Base-by-base conservation (phyloP, 2,888 invertebrate genomes). In the Hydriomena furcata region DNA sequence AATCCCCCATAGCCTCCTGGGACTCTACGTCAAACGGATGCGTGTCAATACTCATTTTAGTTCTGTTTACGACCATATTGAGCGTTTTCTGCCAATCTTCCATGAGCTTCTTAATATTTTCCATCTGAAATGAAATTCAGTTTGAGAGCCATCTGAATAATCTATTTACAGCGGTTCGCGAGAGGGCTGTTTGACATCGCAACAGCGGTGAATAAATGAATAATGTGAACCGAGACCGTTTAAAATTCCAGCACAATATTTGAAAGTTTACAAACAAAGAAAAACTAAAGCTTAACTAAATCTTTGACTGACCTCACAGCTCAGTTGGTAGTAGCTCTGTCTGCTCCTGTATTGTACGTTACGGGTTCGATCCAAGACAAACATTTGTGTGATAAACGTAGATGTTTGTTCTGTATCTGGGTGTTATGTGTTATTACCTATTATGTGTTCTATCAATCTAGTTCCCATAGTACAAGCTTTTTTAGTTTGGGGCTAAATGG, bases 21-120 rank as follows among this genome's bases (percentile, higher is more conserved):
- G 84, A 80, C 11, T 74, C 73, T n/a, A 75, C 61, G 51, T 82
- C 82, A 2, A 78, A 60, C 5, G 72, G 70, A 17, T 71, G 74
- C 24, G 74, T 42, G 42, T 82, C 82, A 28, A 70, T 68, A 49
- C 71, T 78, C 37, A 82, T 52, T 12, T 79, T 63, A 4, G 75
- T 71, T 44, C 67, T 78, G 48, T 82, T 81, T 44, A 83, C 79
- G 25, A 84, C 86, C 74, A 76, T 77, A 52, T 74, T 82, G 1
- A 90, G 62, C 2, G 79, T 73, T 49, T 82, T 80, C 56, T 89
- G 85, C 88, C 89, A 89, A 45, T 84, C 82, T 54, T 86, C 82
- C 43, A 90, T 60, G 4, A 84, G 61, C 41, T 79, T 81, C 56
- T 82, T 85, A 42, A 84, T 79, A 48, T 57, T 76, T 46, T 85